These are phyloP conservation scores for Volucella inflata DNA, from an alignment of 2,888 invertebrate genomes.

Conservation along the genomic window DNA sequence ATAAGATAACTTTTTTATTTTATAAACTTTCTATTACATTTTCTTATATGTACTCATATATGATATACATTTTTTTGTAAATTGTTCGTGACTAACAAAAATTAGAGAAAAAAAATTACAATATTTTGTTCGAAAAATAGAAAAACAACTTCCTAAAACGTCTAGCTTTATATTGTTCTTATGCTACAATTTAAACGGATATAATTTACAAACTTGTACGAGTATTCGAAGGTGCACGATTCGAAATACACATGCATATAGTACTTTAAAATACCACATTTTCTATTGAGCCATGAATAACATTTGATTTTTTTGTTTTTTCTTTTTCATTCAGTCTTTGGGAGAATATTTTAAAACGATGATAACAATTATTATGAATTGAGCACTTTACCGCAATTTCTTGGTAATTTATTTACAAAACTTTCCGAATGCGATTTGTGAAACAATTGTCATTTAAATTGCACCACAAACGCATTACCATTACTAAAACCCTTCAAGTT, in stretches of 20 bases:
- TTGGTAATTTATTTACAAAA: constrained; percentile 60
- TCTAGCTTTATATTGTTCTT: neutral
- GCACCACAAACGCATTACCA: constrained; percentile 44
- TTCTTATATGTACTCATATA: no score
- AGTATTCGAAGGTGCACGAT: constrained; percentile 33
- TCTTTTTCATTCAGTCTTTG: constrained; percentile 68
- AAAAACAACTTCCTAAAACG: neutral
- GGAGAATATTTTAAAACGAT: constrained; percentile 50
- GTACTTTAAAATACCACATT: constrained; percentile 36
- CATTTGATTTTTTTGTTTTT: constrained; percentile 27
- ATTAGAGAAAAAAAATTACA: no score
- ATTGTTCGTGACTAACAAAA: no score
- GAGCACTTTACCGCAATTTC: constrained; percentile 16
- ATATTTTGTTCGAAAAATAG: no score
- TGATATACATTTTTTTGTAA: no score
- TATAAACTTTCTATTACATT: no score
- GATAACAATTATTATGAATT: constrained; percentile 28
- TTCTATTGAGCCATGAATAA: constrained; percentile 28
- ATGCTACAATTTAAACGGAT: constrained; percentile 13
- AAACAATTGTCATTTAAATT: constrained; percentile 19
- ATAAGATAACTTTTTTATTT: no score
- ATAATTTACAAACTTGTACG: constrained; percentile 49
- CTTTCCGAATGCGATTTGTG: constrained; percentile 35
- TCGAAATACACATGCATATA: constrained; percentile 23
- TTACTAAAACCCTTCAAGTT: constrained; percentile 76